These are phyloP conservation scores for Platycheirus albimanus DNA, from an alignment of 2,888 invertebrate genomes.

Conservation along the genomic window DNA sequence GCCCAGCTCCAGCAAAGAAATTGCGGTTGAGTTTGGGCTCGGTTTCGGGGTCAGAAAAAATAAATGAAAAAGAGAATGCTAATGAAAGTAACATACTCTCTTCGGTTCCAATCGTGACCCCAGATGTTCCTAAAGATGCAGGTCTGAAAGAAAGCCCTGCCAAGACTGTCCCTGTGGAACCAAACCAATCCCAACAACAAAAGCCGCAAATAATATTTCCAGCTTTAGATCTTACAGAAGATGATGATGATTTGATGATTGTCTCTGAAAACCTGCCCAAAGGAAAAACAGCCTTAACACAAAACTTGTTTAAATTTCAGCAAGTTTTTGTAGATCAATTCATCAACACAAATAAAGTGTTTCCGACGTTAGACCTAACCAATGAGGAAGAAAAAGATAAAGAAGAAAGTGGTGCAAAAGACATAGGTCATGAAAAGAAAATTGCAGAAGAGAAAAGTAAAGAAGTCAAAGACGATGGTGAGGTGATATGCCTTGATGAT, in stretches of 20 bases:
- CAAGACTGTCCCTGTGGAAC: not conserved
- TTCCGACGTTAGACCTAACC: not conserved
- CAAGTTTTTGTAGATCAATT: not conserved
- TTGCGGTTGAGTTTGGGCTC: not conserved
- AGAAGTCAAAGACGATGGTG: not conserved
- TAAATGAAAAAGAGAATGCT: too few species aligned
- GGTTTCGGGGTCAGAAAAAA: not conserved
- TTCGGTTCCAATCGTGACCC: not conserved
- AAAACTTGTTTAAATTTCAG: not conserved
- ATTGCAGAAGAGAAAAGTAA: not conserved
- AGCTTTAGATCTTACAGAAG: constrained; percentile 4
- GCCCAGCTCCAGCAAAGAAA: not conserved
- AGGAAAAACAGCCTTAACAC: not conserved
- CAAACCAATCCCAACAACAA: not conserved
- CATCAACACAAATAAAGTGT: not conserved
- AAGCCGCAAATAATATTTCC: not conserved
- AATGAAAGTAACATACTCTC: not conserved
- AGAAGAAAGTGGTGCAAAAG: not conserved
- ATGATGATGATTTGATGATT: not conserved
- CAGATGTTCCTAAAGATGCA: not conserved
- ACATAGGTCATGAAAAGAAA: not conserved
- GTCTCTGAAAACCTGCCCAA: not conserved
- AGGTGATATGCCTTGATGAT: constrained; percentile 36
- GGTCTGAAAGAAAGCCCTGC: not conserved
- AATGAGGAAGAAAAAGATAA: not conserved